Evolutionary conservation across 2,113 vertebrate species (phyloP).

Genomic region (Nothoprocta perdicaria): DNA sequence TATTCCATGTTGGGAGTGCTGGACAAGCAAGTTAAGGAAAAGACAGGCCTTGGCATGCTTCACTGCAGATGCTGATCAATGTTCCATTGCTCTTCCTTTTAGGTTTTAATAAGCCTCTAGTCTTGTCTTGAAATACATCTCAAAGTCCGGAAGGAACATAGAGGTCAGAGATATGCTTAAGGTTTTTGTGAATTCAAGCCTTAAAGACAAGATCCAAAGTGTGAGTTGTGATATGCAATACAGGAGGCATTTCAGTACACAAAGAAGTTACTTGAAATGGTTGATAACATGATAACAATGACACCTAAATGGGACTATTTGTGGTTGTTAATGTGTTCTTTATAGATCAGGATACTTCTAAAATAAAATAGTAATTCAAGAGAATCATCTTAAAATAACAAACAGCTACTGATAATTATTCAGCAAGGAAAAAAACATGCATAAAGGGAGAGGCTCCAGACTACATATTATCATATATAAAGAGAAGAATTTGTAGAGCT

Average conservation of each 20-base stretch:
- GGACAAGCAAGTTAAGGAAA: not conserved
- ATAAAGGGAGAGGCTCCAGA: not conserved
- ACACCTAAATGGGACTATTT: not conserved
- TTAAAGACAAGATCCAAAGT: not conserved
- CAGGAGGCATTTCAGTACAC: not conserved
- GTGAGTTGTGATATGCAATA: not conserved
- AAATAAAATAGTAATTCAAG: not conserved
- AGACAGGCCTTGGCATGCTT: not conserved
- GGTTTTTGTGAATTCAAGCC: not conserved
- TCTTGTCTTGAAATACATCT: not conserved
- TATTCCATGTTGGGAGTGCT: not conserved
- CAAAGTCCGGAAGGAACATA: not conserved
- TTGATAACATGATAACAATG: not conserved
- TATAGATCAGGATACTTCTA: not conserved
- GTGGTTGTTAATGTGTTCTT: not conserved
- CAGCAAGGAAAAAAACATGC: not conserved
- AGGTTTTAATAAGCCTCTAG: not conserved
- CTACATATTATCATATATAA: not conserved
- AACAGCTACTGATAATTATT: not conserved
- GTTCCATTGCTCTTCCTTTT: not conserved
- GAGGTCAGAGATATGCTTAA: not conserved
- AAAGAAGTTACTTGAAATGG: not conserved
- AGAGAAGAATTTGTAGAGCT: not conserved
- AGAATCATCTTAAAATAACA: not conserved
- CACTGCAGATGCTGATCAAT: not conserved